Conservation (phyloP, 2,888 invertebrate genomes). For the Dichetophora obliterata region DNA sequence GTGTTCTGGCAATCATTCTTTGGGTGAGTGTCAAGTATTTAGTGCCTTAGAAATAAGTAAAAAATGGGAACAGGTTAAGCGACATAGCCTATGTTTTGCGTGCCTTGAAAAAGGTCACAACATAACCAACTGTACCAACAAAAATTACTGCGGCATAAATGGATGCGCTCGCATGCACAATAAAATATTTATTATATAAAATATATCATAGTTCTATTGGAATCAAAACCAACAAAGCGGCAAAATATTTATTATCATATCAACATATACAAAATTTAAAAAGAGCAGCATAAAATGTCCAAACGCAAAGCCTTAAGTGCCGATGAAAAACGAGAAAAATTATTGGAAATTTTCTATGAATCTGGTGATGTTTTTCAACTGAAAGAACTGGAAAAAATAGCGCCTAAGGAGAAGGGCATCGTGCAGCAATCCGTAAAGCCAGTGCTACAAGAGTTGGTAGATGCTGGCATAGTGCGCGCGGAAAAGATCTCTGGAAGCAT, state of each 20-base stretch:
- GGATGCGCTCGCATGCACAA: not conserved
- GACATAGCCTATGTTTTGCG: slow-evolving; percentile 16
- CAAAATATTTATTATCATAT: no score
- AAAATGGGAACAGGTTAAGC: not conserved
- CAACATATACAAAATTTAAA: no score
- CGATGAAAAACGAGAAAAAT: slow-evolving; percentile 84
- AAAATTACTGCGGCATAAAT: not conserved
- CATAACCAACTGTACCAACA: not conserved
- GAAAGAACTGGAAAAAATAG: slow-evolving; percentile 88
- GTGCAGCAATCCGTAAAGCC: slow-evolving; percentile 86
- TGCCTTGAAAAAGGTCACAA: slow-evolving; percentile 26
- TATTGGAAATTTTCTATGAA: slow-evolving; percentile 89
- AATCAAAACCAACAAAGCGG: no score
- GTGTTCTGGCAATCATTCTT: not conserved
- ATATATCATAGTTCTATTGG: no score
- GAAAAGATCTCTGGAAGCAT: slow-evolving; percentile 93
- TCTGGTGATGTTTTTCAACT: slow-evolving; percentile 83
- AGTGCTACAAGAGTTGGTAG: slow-evolving; percentile 80
- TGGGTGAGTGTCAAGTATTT: slow-evolving; percentile 16
- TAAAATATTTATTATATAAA: no score
- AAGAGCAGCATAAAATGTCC: not conserved
- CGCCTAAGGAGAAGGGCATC: slow-evolving; percentile 91
- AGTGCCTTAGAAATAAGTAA: not conserved
- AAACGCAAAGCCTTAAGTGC: slow-evolving; percentile 83
- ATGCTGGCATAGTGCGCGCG: slow-evolving; percentile 87